Evolutionary conservation across 2,888 invertebrate species (phyloP).

Genomic region (Eremobia ochroleuca): DNA sequence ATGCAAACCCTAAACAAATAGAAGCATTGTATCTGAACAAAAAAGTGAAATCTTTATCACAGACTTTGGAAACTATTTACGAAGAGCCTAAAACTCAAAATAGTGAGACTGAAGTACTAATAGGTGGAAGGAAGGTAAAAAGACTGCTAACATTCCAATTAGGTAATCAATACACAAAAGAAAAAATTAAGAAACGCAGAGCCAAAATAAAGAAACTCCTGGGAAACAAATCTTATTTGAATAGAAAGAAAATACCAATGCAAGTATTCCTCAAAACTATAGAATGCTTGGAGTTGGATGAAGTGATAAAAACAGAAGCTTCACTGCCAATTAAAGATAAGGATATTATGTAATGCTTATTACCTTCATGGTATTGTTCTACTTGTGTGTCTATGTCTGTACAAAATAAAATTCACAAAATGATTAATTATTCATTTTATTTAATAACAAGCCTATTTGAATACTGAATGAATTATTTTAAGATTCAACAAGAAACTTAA

Average conservation of each 20-base stretch:
- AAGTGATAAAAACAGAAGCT: slow-evolving; percentile 80
- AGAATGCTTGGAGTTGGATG: slow-evolving; percentile 88
- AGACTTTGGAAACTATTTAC: slow-evolving; percentile 92
- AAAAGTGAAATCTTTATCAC: slow-evolving; percentile 88
- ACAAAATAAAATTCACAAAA: slow-evolving; percentile 59
- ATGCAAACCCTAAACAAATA: slow-evolving; percentile 85
- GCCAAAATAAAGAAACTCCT: slow-evolving; percentile 91
- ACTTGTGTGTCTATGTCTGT: slow-evolving; percentile 39
- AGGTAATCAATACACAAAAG: slow-evolving; percentile 88
- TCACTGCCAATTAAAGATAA: slow-evolving; percentile 70
- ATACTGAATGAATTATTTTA: not conserved
- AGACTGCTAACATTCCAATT: slow-evolving; percentile 91
- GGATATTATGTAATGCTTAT: slow-evolving; percentile 61
- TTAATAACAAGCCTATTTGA: slow-evolving; percentile 1
- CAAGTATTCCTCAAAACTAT: slow-evolving; percentile 90
- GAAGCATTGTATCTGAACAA: slow-evolving; percentile 91
- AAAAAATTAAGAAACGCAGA: slow-evolving; percentile 91
- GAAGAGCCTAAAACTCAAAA: slow-evolving; percentile 91
- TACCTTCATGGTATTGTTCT: slow-evolving; percentile 73
- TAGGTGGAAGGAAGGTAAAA: slow-evolving; percentile 91
- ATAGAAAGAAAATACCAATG: slow-evolving; percentile 90
- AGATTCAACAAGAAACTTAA: not conserved
- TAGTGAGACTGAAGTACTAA: slow-evolving; percentile 82
- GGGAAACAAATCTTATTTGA: slow-evolving; percentile 88
- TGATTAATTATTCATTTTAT: slow-evolving; percentile 9